Percentiles rank a stretch among this genome's conserved stretches.
Conservation (phyloP, 2,113 vertebrate genomes). For the Aramus guarauna region DNA sequence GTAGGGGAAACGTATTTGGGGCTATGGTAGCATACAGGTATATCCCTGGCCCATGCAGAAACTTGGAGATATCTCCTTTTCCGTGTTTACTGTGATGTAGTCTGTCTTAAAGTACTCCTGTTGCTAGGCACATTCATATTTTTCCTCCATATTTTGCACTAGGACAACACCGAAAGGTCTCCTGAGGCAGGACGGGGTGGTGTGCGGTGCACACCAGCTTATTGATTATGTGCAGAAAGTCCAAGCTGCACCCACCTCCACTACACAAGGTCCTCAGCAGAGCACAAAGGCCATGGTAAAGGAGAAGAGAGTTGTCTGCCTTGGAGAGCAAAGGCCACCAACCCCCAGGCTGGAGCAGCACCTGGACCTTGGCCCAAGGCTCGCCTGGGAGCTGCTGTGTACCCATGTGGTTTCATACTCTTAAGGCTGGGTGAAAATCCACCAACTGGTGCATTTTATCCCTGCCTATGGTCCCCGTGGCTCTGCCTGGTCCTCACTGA, state of each 20-base stretch:
- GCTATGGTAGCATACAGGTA: background rate
- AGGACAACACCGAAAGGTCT: background rate
- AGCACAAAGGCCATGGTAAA: background rate
- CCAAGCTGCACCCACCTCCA: background rate
- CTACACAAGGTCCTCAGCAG: background rate
- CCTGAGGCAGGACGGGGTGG: background rate
- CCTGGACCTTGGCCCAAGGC: background rate
- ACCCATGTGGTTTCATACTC: background rate
- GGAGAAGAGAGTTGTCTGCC: background rate
- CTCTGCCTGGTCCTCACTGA: background rate
- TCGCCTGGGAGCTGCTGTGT: background rate
- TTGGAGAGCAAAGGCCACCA: background rate
- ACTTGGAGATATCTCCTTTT: background rate
- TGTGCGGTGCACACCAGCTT: accelerated
- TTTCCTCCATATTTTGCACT: background rate
- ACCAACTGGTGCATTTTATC: background rate
- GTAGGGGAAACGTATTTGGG: background rate
- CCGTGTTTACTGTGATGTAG: background rate
- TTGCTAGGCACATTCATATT: background rate
- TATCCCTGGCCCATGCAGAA: background rate
- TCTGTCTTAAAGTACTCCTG: background rate
- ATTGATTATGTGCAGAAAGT: background rate
- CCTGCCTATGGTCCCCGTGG: accelerated
- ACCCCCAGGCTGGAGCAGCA: background rate
- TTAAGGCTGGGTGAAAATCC: background rate